phyloP scores from a whole-genome alignment of 2,113 vertebrate species.

The Dipodomys stephensi region DNA sequence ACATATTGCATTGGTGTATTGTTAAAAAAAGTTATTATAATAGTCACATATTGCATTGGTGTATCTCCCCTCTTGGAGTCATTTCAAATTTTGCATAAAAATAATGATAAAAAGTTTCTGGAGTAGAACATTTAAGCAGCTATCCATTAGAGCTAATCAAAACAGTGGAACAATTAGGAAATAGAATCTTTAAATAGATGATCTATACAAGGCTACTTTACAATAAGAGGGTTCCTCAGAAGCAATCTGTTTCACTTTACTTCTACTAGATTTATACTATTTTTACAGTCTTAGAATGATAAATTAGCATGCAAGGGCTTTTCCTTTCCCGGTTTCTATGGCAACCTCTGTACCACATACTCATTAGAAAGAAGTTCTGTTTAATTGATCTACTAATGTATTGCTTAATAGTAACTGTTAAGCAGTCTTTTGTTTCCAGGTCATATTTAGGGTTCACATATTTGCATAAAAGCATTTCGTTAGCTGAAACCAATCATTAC shows the following conservation, averaged over 20 bases:
- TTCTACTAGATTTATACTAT: conserved; percentile 72
- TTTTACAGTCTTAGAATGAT: conserved; percentile 78
- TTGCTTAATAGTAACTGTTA: conserved; percentile 96
- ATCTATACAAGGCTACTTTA: conserved; percentile 3
- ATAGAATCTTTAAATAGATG: neutral
- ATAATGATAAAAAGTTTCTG: neutral
- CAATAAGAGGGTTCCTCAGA: conserved; percentile 45
- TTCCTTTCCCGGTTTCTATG: conserved; percentile 84
- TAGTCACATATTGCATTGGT: neutral
- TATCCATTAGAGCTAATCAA: neutral
- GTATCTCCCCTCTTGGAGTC: neutral
- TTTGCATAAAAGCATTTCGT: conserved; percentile 99
- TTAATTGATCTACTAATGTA: conserved; percentile 99
- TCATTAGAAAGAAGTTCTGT: conserved; percentile 93
- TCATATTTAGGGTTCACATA: conserved; percentile 96
- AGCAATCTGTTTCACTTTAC: conserved; percentile 55
- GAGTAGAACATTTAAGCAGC: neutral
- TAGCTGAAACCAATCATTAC: conserved; percentile 99
- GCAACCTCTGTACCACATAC: conserved; percentile 88
- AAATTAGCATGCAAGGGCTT: conserved; percentile 84
- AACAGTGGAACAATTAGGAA: neutral
- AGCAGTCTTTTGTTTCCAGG: conserved; percentile 99
- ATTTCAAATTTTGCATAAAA: neutral
- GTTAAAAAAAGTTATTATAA: neutral
- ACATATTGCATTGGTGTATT: neutral